Conservation (phyloP, 2,888 invertebrate genomes). For the Diachrysia chrysitis region DNA sequence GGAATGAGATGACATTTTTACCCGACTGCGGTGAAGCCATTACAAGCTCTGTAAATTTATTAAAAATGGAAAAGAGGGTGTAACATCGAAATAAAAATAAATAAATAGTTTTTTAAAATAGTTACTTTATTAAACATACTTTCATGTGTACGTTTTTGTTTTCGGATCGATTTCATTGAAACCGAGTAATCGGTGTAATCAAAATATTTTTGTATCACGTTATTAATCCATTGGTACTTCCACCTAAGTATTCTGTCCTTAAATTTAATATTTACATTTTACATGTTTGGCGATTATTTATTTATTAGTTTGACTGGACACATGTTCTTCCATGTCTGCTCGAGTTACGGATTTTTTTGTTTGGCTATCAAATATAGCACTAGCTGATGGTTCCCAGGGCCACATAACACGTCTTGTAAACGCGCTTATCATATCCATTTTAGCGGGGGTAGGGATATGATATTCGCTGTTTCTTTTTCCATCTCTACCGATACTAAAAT, state of each 20-base stretch:
- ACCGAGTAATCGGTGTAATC: not conserved
- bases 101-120: not conserved
- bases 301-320: constrained; percentile 51
- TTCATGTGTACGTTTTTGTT: not conserved
- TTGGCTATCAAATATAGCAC: constrained; percentile 73
- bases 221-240: constrained; percentile 2
- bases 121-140: not conserved
- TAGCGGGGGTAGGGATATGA: constrained; percentile 73
- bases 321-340: constrained; percentile 75
- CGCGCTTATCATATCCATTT: constrained; percentile 75
- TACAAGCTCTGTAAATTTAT: too few species aligned
- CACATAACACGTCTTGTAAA: constrained; percentile 75
- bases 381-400: constrained; percentile 79
- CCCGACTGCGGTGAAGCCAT: too few species aligned
- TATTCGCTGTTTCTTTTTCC: constrained; percentile 76
- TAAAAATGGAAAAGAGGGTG: not conserved
- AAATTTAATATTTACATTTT: constrained; percentile 27
- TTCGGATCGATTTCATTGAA: not conserved
- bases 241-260: constrained; percentile 18
- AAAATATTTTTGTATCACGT: constrained; percentile 3
- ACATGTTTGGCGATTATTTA: constrained; percentile 19
- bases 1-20: too few species aligned
- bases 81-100: not conserved
- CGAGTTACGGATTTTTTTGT: constrained; percentile 69
- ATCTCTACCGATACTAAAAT: constrained; percentile 72